phyloP scores from a whole-genome alignment of 2,113 vertebrate genomes.

The Cichladusa arquata region DNA sequence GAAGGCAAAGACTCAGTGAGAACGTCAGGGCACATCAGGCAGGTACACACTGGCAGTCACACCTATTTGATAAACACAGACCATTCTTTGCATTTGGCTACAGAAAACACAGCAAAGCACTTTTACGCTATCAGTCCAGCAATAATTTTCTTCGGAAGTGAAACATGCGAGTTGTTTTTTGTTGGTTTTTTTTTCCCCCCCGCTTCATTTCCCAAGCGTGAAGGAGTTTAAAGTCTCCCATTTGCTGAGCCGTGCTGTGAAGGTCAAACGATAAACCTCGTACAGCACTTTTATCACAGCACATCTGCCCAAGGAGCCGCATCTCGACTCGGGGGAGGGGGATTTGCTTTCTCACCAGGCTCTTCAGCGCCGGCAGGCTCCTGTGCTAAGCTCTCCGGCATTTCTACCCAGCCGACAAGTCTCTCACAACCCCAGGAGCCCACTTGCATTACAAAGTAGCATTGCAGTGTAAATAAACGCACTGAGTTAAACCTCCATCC shows the following conservation, averaged over 20 bases:
- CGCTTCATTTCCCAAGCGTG: background rate
- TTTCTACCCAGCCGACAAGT: background rate
- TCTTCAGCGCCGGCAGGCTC: background rate
- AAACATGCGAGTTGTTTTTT: background rate
- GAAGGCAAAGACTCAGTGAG: background rate
- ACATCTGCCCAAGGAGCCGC: background rate
- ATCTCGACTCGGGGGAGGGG: accelerated
- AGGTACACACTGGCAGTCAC: background rate
- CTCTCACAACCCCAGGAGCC: background rate
- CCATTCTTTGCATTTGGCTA: background rate
- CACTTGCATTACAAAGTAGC: background rate
- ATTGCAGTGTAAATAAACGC: background rate
- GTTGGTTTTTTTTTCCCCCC: background rate
- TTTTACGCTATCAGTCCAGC: background rate
- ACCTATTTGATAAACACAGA: background rate
- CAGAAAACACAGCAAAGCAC: background rate
- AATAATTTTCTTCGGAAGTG: background rate
- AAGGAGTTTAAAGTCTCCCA: background rate
- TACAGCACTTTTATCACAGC: accelerated
- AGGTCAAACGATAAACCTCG: background rate
- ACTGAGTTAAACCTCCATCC: background rate
- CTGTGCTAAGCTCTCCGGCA: background rate
- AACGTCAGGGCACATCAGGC: background rate
- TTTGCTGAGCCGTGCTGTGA: background rate
- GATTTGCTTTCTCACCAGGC: background rate